Base-by-base conservation (phyloP, 1,140 invertebrate species). In the Wasmannia auropunctata region DNA sequence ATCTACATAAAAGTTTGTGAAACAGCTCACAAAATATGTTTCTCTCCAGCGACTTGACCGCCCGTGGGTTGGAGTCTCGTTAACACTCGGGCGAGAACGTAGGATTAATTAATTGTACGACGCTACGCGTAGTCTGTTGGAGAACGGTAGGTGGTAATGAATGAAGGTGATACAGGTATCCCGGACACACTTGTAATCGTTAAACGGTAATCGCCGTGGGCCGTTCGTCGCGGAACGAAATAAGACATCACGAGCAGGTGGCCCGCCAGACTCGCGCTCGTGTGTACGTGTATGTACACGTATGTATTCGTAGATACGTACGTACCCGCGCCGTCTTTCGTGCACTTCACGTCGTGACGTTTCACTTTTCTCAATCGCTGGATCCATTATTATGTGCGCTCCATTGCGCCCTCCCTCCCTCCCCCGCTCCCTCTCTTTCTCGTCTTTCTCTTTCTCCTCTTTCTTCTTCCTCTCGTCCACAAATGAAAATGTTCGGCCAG, bases 401-500 rank as follows among this genome's bases (percentile, higher is more conserved):
- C 87, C 34, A 51, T 69, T 72, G 72, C 62, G 63, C 65, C 87
- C 74, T 70, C 80, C 22, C 56, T 72, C 74, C 76, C n/a, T 40
- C 60, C 80, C 70, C 80, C 63, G 63, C 25, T 75, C 16, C 49
- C 70, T 46, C 31, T 58, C 10, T 43, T 56, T 83, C 60, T n/a
- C n/a, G n/a, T n/a, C n/a, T n/a, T n/a, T n/a, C 34, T 51, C 19
- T 51, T 49, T 31, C 28, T 51, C 46, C 83, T 76, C 63, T 81
- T 74, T 49, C 56, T 49, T 85, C 86, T 86, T 90, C 85, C 86
- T 60, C 70, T 60, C 40, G 40, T 83, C 74, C 67, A 70, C 83
- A 91, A 92, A 93, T 93, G 92, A 93, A 93, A 93, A 94, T 93
- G 91, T 93, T 92, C 91, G 87, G 84, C 88, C 90, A 83, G 87